phyloP scores from a whole-genome alignment of 2,888 invertebrate species.

The Didymodactylos carnosus region DNA sequence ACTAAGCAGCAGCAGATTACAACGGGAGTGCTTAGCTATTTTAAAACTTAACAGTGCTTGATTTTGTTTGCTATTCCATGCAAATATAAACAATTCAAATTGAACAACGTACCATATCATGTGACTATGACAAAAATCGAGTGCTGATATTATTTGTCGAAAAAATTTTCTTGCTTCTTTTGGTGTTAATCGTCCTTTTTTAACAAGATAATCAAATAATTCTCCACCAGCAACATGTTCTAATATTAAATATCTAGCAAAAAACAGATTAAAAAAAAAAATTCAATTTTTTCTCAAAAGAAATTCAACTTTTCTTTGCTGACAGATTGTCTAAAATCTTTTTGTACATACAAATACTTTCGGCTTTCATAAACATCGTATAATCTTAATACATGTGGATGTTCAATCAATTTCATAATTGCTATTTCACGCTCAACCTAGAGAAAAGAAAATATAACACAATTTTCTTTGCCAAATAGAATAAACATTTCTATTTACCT shows the following conservation, averaged over 20 bases:
- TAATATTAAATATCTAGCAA: constrained; percentile 72
- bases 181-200: constrained; percentile 86
- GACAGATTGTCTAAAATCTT: no score
- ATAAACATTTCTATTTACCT: constrained; percentile 39
- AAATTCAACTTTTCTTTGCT: no score
- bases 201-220: constrained; percentile 91
- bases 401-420: constrained; percentile 98
- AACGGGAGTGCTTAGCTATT: no score
- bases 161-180: constrained; percentile 92
- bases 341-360: constrained; percentile 97
- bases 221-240: constrained; percentile 98
- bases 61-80: no score
- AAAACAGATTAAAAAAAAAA: no score
- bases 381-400: constrained; percentile 89
- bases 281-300: no score
- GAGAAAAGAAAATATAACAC: not conserved
- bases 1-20: no score
- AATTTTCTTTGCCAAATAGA: not conserved
- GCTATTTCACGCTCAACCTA: constrained; percentile 98
- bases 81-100: no score
- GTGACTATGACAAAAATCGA: constrained; percentile 98
- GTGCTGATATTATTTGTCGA: constrained; percentile 91
- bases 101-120: constrained; percentile 72
- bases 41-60: no score
- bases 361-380: constrained; percentile 98